Evolutionary conservation across 2,888 invertebrate genomes (phyloP).

Genomic region (Bombyx huttoni): DNA sequence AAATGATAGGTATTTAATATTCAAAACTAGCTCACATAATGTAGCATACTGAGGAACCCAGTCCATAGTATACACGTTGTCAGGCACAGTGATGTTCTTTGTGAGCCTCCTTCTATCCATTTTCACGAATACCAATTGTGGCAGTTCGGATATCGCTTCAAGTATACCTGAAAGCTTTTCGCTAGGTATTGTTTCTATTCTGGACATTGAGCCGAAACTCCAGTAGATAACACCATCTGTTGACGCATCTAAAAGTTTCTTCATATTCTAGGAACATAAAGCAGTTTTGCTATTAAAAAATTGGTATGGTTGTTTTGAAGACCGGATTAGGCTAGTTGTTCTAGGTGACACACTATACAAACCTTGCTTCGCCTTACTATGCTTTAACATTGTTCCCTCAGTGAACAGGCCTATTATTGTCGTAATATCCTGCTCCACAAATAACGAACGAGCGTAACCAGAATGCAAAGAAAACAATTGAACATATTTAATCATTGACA

Average conservation of each 20-base stretch:
- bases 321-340: neutral
- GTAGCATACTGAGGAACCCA: constrained; percentile 72
- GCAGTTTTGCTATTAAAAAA: too few species aligned
- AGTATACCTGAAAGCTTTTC: constrained; percentile 58
- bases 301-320: neutral
- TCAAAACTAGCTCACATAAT: constrained; percentile 44
- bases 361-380: too few species aligned
- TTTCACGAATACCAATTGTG: constrained; percentile 70
- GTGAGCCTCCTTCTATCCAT: constrained; percentile 60
- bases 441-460: too few species aligned
- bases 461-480: too few species aligned
- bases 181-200: constrained; percentile 65
- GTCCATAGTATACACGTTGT: constrained; percentile 59
- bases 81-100: constrained; percentile 54
- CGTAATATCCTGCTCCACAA: too few species aligned
- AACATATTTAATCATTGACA: too few species aligned
- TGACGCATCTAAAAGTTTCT: constrained; percentile 50
- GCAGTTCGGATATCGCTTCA: constrained; percentile 58
- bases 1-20: neutral
- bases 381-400: too few species aligned
- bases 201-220: constrained; percentile 73
- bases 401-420: too few species aligned
- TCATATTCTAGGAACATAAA: constrained; percentile 44
- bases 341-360: neutral
- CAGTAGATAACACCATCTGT: constrained; percentile 70